phyloP scores from a whole-genome alignment of 2,888 invertebrate genomes.

The Philereme vetulata region DNA sequence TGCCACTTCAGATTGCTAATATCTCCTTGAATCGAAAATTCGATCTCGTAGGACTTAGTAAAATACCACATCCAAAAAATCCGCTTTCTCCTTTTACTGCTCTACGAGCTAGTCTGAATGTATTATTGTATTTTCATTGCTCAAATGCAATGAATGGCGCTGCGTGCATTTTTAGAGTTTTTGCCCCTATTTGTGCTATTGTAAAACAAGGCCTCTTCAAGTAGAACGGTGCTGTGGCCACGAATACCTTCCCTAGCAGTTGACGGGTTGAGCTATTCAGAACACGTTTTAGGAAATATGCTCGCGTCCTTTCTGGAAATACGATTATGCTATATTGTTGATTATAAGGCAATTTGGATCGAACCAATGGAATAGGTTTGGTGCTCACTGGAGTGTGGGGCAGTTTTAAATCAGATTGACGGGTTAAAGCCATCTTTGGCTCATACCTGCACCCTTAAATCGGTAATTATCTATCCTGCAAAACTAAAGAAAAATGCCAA shows the following conservation, averaged over 20 bases:
- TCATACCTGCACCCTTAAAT: too few relatives aligned
- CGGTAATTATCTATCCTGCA: too few relatives aligned
- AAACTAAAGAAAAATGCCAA: too few relatives aligned
- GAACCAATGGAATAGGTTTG: background rate
- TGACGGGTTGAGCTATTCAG: constrained; percentile 55
- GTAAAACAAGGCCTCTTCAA: constrained; percentile 67
- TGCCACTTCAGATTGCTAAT: too few relatives aligned
- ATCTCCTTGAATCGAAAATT: too few relatives aligned
- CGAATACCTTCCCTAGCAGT: constrained; percentile 52
- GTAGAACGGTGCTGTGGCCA: constrained; percentile 73
- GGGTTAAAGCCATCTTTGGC: background rate
- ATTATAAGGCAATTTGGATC: background rate
- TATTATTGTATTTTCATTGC: constrained; percentile 80
- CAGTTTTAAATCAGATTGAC: constrained; percentile 1
- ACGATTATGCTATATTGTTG: constrained; percentile 29
- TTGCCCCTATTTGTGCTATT: constrained; percentile 48
- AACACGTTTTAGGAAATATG: constrained; percentile 63
- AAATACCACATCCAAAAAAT: constrained; percentile 49
- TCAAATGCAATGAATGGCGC: constrained; percentile 70
- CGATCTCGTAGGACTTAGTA: too few relatives aligned
- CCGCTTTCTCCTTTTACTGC: constrained; percentile 14
- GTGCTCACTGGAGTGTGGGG: constrained; percentile 5
- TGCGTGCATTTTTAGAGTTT: constrained; percentile 72
- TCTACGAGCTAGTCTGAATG: constrained; percentile 51
- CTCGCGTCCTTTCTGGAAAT: constrained; percentile 46